phyloP scores from a whole-genome alignment of 2,113 vertebrate species.

The Nycticorax nycticorax region DNA sequence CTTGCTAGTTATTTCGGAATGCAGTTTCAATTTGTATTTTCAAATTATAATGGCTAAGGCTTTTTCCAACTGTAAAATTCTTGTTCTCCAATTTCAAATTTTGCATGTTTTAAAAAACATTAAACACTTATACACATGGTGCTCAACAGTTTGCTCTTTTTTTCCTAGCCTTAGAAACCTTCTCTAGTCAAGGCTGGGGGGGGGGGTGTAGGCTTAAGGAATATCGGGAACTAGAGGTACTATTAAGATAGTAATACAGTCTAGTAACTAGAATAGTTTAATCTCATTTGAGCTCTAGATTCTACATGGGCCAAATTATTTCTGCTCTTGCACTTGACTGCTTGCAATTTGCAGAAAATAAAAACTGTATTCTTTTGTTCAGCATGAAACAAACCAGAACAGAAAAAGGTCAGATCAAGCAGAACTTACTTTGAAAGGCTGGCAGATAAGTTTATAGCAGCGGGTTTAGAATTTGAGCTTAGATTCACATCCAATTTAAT shows the following conservation, averaged over 20 bases:
- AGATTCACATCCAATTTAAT: neutral
- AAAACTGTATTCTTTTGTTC: neutral
- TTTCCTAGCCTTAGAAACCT: neutral
- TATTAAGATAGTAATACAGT: neutral
- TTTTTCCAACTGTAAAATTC: neutral
- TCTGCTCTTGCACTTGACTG: neutral
- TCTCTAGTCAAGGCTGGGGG: neutral
- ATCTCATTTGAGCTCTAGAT: neutral
- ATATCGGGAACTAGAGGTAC: neutral
- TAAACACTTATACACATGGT: accelerated
- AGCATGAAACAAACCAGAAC: neutral
- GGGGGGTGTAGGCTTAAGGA: neutral
- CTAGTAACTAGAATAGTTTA: neutral
- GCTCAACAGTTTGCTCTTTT: neutral
- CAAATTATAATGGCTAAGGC: neutral
- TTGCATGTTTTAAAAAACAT: neutral
- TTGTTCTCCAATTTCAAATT: neutral
- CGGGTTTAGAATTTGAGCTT: neutral
- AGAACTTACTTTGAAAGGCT: neutral
- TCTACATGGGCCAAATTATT: neutral
- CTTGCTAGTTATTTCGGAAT: neutral
- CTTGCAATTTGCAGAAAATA: neutral
- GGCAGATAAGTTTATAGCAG: neutral
- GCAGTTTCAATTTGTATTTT: neutral
- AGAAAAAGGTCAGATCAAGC: neutral